Base-by-base conservation (phyloP, 2,113 vertebrate genomes). In the Formicarius rufipectus region DNA sequence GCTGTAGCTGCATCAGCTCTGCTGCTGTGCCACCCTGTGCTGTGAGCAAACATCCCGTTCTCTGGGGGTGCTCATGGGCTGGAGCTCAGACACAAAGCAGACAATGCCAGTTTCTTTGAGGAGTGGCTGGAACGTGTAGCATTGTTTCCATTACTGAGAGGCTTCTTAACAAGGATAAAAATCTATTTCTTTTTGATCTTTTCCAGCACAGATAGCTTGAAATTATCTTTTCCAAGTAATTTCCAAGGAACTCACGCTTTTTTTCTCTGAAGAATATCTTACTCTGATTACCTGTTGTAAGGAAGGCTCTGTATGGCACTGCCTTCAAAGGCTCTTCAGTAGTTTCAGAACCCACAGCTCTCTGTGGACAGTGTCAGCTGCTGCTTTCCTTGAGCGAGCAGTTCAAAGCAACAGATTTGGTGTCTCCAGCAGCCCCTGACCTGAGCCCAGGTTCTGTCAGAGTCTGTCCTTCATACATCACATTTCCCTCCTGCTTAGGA, bases 91-190 rank as follows among this genome's bases (percentile, higher is more conserved):
- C 25, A 55, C 42, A 44, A 64, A 47, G 33, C 24, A 68, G 39
- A 7, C 58, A 31, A 64, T 40, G 28, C 22, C 56, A 40, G 35
- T 74, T 74, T 69, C 76, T 78, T 67, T 50, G 52, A 78, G 66
- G 75, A 76, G n/a, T 6, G 72, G 42, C 66, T 82, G 73, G 49
- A 87, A 87, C 40, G 60, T 4, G 31, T 16, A 56, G 37, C 31
- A 66, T 94, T 78, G 73, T 75, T 94, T 87, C 84, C 69, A n/a
- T 55, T 64, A 50, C 13, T 47, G 35, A 69, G 71, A 62, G 75
- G 39, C 45, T 93, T 83, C 87, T 64, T 91, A 83, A 58, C 47
- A 87, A 49, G 47, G 45, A 85, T 74, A 93, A 93, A 94, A 93
- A 80, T 85, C 52, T 72, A 14, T 64, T 82, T 93, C 49, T 87